Evolutionary conservation across 2,797 vertebrate species (phyloP), one percentile per base, ranked within the genome.

Genomic region (Alcedo quadribrachys): DNA sequence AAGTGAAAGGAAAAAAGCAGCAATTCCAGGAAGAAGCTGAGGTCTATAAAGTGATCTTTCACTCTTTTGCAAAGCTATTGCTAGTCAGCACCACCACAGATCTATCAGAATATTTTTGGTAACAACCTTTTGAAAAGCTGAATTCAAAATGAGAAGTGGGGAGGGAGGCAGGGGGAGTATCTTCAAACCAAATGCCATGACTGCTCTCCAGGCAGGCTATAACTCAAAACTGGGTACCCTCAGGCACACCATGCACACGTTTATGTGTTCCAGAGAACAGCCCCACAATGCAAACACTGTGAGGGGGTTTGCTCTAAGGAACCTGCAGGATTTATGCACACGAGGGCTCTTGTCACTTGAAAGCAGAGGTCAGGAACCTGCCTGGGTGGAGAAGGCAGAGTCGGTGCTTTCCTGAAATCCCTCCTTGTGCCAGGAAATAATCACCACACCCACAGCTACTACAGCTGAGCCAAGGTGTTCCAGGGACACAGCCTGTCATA

Each of bases 391-490:
- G 96, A 76, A 96, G 57, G 37, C 60, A 95, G 81, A 93, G 80
- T 91, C 87, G 96, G 85, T 60, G 61, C 81, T 96, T 96, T 95
- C 96, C 96, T 96, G 94, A 97, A 97, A 93, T 92, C 93, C 71
- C 30, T 93, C 87, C 85, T 96, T 94, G 82, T 94, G 94, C 95
- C 95, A 96, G 96, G 96, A 97, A 98, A 97, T 76, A 92, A 92
- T 95, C 93, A 89, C 96, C 86, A 67, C 95, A 93, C 91, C 95
- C 97, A 93, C 51, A 73, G 67, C 75, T 86, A 85, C 89, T 81
- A 88, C 88, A 90, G 61, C 50, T 73, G 83, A 95, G 96, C 95
- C 93, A 95, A 97, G 96, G 67, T 87, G 89, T 94, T 94, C 80
- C 94, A 94, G 94, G 95, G 95, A 96, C 89, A 95, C 60, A 82